Base-by-base conservation (phyloP, 2,888 invertebrate genomes). In the Ichneumon xanthorius region DNA sequence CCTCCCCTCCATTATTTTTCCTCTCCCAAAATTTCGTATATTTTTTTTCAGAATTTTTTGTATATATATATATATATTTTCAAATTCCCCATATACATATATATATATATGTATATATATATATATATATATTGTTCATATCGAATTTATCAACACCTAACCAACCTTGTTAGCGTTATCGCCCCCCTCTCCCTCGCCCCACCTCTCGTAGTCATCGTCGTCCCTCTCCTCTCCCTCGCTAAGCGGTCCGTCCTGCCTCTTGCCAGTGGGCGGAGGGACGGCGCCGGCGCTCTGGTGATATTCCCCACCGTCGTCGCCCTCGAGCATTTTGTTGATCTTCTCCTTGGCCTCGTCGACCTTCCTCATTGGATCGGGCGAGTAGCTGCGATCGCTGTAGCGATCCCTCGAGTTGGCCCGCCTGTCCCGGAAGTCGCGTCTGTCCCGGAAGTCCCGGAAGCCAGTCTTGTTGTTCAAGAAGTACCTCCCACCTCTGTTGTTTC, bases 341-440 rank as follows among this genome's bases (percentile, higher is more conserved):
- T 95, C 95, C 89, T 95, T 95, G 14, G 95, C 95, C 77, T 94
- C 94, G 88, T 95, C 94, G 26, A 94, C 95, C 85, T 94, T 95
- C 53, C 94, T 94, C 95, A 95, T 95, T 0, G 95, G 95, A 88
- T 95, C 94, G 0, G 91, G 94, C 82, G 95, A 94, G 87, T 95
- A 95, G 88, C 95, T 94, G 88, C 95, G 91, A 86, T 95, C 95
- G 92, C 95, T 95, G 92, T 95, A 94, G 37, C 94, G 89, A 71
- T 94, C 94, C 50, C 94, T 88, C 0, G 94, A 94, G 0, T 88
- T 88, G 88, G 95, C 95, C 70, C 96, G 95, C 5, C 96, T 94
- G 90, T 96, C 96, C 83, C 96, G 95, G 94, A 96, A 96, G 92
- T 96, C 96, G 50, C 97, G 95, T 7, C 96, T 94, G 90, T 96